phyloP scores from a whole-genome alignment of 2,888 invertebrate species.

The Brachypterus glaber region DNA sequence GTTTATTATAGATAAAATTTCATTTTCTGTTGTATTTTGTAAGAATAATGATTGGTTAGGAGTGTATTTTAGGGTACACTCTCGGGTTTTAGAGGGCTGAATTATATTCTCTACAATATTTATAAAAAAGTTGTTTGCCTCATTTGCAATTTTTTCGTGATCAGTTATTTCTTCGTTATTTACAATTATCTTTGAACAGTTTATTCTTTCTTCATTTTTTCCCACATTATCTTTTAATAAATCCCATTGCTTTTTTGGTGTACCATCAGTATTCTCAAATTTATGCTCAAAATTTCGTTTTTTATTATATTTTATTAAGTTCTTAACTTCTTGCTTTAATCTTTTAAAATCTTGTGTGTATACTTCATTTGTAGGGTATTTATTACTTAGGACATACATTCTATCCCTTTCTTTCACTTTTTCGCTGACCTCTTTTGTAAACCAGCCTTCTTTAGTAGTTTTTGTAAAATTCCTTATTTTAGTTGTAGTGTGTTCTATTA shows the following conservation, averaged over 20 bases:
- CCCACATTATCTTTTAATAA: conserved; percentile 4
- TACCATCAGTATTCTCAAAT: conserved; percentile 2
- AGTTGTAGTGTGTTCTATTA: conserved; percentile 4
- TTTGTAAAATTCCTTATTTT: conserved; percentile 9
- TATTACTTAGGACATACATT: conserved; percentile 6
- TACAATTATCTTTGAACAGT: background rate
- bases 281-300: conserved; percentile 6
- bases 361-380: conserved; percentile 3
- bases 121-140: conserved; percentile 3
- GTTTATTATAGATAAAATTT: conserved; percentile 8
- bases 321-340: conserved; percentile 6
- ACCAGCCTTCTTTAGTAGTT: conserved; percentile 8
- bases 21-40: conserved; percentile 1
- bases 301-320: conserved; percentile 8
- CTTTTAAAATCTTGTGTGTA: conserved; percentile 3
- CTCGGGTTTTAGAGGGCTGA: conserved; percentile 2
- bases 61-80: conserved; percentile 5
- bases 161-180: background rate
- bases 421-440: conserved; percentile 6
- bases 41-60: conserved; percentile 5
- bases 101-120: background rate
- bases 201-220: background rate
- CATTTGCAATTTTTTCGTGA: conserved; percentile 2
- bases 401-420: conserved; percentile 7
- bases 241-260: conserved; percentile 5